Evolutionary conservation across 1,140 invertebrate genomes (phyloP), one percentile per base, ranked within the genome.

Genomic region (Drosophila auraria): DNA sequence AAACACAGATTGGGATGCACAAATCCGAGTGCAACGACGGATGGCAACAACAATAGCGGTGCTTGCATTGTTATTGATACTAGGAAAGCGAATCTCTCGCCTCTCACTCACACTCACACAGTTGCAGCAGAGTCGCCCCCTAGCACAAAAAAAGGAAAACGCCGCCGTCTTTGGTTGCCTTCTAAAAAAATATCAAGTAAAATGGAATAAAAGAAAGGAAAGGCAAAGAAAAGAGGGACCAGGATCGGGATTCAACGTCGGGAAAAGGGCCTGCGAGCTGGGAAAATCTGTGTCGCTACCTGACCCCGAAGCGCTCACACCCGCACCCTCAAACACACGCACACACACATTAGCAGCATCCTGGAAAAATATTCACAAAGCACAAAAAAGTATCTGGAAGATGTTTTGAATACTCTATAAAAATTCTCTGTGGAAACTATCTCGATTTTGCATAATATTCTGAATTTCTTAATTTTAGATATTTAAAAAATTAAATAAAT

Each of bases 1-100:
- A 25, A 15, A n/a, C 54, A 65, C 63, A 64, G 54, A 79, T 79
- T 84, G 84, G 69, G 83, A 89, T 89, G 84, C 81, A 87, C 84
- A 87, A 89, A 89, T 75, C 81, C 83, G 54, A 40, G 14, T 40
- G 54, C 54, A 57, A 40, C 54, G 70, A 63, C 76, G 78, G 64
- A 61, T 68, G 57, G 64, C 61, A 57, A 70, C 69, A 81, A 84
- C 83, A 87, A 87, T 84, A 87, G 83, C 65, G 77, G 63, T 40
- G 64, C 64, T 61, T 78, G 69, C 84, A 87, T 87, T 87, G 84
- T 87, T 87, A 89, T 87, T 87, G 84, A 87, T 87, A 87, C 84
- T 89, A 75, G 84, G 84, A 89, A 87, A 78, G 81, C 81, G 57
- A 78, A 57, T 57, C 36, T 57, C 36, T 57, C 72, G 81, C 78